phyloP scores from a whole-genome alignment of 2,113 vertebrate species.

The Forbesichthys papilliferus region DNA sequence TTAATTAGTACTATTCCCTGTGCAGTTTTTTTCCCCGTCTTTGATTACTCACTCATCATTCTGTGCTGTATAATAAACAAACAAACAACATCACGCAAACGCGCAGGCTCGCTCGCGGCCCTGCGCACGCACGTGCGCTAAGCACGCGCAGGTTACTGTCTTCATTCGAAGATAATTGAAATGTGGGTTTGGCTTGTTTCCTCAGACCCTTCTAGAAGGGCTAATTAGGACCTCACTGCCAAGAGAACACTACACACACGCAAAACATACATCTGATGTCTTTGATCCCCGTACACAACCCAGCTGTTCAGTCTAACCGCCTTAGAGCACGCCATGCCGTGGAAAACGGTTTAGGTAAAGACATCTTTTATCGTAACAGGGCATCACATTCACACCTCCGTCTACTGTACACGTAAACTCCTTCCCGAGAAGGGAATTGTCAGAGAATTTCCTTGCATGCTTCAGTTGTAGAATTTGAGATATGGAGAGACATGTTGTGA shows the following conservation, averaged over 20 bases:
- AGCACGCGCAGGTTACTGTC: conserved; percentile 49
- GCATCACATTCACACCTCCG: too few relatives aligned
- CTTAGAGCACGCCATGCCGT: neutral
- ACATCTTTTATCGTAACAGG: neutral
- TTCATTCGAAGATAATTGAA: conserved; percentile 67
- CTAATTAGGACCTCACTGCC: conserved; percentile 68
- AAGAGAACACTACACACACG: conserved; percentile 54
- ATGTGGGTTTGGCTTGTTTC: conserved; percentile 67
- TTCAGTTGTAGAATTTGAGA: too few relatives aligned
- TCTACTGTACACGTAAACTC: too few relatives aligned
- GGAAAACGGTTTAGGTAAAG: neutral
- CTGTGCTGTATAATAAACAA: neutral
- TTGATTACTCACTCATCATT: neutral
- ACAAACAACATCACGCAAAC: neutral
- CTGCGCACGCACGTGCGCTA: conserved; percentile 26
- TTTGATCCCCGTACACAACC: conserved; percentile 65
- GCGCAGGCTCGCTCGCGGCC: neutral
- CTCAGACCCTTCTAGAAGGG: conserved; percentile 57
- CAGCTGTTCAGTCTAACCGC: conserved; percentile 58
- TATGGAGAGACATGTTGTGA: too few relatives aligned
- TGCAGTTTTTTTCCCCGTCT: conserved; percentile 27
- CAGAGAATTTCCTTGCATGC: too few relatives aligned
- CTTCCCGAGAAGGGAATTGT: too few relatives aligned
- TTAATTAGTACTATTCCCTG: conserved; percentile 65
- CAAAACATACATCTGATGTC: conserved; percentile 57